Evolutionary conservation across 2,888 invertebrate species (phyloP), one percentile per base, ranked within the genome.

Genomic region (Kuschelorhynchus macadamiae): DNA sequence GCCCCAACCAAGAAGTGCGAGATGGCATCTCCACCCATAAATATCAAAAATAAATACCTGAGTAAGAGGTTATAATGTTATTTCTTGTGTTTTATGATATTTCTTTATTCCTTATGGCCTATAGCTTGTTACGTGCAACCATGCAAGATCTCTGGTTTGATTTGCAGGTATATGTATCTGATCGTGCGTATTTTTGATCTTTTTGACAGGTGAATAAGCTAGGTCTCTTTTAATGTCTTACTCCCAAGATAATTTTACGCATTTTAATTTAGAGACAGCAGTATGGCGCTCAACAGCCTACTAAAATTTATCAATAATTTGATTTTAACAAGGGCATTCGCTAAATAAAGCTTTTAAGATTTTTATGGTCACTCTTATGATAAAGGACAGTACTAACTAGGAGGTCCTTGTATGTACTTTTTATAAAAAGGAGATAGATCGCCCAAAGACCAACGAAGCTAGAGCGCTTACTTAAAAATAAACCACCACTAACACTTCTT

Each of bases 21-120:
- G 83, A 83, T 83, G 77, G 79, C 81, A 83, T 83, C 83, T 83
- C 77, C 75, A 72, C 74, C 77, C 83, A 79, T 83, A 83, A 83
- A 83, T 83, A 83, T 82, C 82, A 83, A 82, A 83, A 83, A 83
- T 83, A 83, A 83, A 83, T 83, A 83, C 82, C 71, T 64, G 68
- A 64, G 64, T 68, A 64, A 64, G 67, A 67, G 71, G 71, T 67
- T 67, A 67, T 70, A 63, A 70, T 66, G 70, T 65, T 70, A 70
- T 70, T 70, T 56, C 61, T 61, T 65, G 55, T 70, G 69, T 70
- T 70, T 70, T 70, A 70, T 70, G 65, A 65, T 70, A 70, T 70
- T 70, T 65, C 69, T 69, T 67, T 69, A 64, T 65, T 69, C 30
- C 59, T 64, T 63, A 57, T 44, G 68, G 50, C 62, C 59, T 64